Percentiles rank a stretch among this genome's conserved stretches.
Conservation (phyloP, 2,888 invertebrate species). For the Nymphalis urticae region DNA sequence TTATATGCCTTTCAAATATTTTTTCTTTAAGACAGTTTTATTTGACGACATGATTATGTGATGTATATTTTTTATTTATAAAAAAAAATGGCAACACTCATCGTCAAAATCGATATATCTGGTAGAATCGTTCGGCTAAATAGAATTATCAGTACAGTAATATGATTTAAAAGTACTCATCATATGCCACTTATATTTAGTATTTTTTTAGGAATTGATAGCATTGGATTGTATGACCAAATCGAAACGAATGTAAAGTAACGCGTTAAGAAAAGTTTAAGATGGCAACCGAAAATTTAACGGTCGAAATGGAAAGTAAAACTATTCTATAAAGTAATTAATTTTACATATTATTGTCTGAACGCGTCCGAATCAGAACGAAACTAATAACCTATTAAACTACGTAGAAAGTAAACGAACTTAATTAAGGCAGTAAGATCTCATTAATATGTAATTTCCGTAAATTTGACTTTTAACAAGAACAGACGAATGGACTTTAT, state of each 20-base stretch:
- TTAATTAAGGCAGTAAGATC: slow-evolving; percentile 9
- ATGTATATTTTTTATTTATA: too few species aligned
- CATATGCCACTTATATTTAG: too few species aligned
- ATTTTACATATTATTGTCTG: slow-evolving; percentile 39
- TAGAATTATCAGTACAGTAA: too few species aligned
- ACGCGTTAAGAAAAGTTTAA: background rate
- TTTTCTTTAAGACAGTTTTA: too few species aligned
- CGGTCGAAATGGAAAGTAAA: slow-evolving; percentile 34
- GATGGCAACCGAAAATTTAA: slow-evolving; percentile 1
- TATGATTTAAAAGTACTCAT: too few species aligned
- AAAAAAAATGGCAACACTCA: too few species aligned
- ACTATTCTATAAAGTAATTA: slow-evolving; percentile 38
- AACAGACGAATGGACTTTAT: slow-evolving; percentile 3
- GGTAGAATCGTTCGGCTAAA: too few species aligned
- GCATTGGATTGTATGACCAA: background rate
- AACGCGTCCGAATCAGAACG: slow-evolving; percentile 49
- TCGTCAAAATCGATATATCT: too few species aligned
- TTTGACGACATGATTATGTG: too few species aligned
- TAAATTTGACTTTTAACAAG: slow-evolving; percentile 11
- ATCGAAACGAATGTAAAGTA: too few species aligned
- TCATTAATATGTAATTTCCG: slow-evolving; percentile 17
- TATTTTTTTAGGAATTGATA: background rate
- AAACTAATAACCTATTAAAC: slow-evolving; percentile 51
- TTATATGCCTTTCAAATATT: too few species aligned
- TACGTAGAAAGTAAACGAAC: slow-evolving; percentile 49